Base-by-base conservation (phyloP, 2,888 invertebrate species). In the Prosopocoilus inquinatus region DNA sequence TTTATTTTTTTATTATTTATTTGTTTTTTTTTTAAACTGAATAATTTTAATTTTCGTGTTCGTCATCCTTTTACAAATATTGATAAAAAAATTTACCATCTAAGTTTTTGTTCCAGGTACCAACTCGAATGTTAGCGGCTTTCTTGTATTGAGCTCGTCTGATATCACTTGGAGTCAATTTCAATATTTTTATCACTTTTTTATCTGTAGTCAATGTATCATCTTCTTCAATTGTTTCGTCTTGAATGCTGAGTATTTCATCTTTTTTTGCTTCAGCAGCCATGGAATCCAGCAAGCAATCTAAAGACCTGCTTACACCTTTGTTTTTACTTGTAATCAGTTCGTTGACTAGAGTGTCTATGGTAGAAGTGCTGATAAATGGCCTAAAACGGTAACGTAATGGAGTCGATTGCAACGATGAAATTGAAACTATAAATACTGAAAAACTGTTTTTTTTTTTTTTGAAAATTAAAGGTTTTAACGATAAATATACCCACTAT, bases 261-360 rank as follows among this genome's bases (percentile, higher is more conserved):
- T 61, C 62, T 36, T 63, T 53, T 52, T 67, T 65, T 7, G 61
- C 64, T 33, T 62, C 64, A 2, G 54, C 61, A 0, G 61, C 63
- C 44, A 67, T 62, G 8, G 56, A 52, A 13, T 56, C 55, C 13
- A 70, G 50, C 9, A 70, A 48, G 0, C 69, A 63, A 51, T 71
- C 71, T 32, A 70, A 56, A 7, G 68, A 69, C 52, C 68, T 61
- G 1, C 67, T 63, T 0, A 54, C 53, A n/a, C 55, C 53, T 43
- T 47, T 33, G 11, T 57, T 53, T n/a, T 58, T 34, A 13, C 57
- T 53, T 7, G 48, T 55, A 15, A 52, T 55, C 9, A 67, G 44
- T 33, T 62, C 61, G 34, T 65, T 60, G 38, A 66, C 43, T 9
- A 68, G 48, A 36, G 58, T 62, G 39, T 64, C 62, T n/a, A 70